Percentiles rank a stretch among this genome's conserved stretches.
Evolutionary conservation across 37 sponge, comb jelly and placozoan genomes (phyloP).

Genomic region (Spongilla lacustris): DNA sequence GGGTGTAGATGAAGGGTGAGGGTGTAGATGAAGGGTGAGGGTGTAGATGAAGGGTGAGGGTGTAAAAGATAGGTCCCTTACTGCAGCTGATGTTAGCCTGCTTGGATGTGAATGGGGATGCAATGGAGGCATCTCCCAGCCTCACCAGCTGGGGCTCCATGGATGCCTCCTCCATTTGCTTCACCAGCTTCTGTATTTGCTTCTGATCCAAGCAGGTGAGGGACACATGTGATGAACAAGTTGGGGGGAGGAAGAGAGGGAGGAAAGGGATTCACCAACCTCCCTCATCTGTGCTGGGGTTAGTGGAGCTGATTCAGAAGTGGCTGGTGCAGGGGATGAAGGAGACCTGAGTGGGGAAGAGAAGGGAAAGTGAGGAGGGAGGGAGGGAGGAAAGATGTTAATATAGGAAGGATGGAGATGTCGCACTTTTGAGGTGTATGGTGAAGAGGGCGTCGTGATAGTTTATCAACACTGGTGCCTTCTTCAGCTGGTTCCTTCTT

Average conservation of each 20-base stretch:
- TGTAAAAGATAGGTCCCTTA: slow-evolving; percentile 27
- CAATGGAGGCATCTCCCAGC: slow-evolving; percentile 98
- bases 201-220: slow-evolving; percentile 10
- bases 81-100: slow-evolving; percentile 82
- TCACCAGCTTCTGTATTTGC: slow-evolving; percentile 51
- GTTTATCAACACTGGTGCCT: neutral
- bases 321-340: neutral
- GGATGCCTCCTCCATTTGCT: slow-evolving; percentile 54
- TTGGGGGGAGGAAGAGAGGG: neutral
- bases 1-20: neutral
- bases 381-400: no score
- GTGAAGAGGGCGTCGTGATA: slow-evolving; percentile 14
- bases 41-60: neutral
- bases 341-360: neutral
- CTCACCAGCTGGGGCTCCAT: slow-evolving; percentile 79
- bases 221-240: neutral
- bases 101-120: slow-evolving; percentile 95
- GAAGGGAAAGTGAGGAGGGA: no score
- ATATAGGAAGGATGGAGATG: neutral
- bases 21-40: neutral
- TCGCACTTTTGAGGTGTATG: slow-evolving; percentile 11
- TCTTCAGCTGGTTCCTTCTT: neutral
- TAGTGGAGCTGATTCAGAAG: neutral
- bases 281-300: slow-evolving; percentile 40
- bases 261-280: neutral